Base-by-base conservation (phyloP, 2,113 vertebrate species). In the Psilopogon haemacephalus region DNA sequence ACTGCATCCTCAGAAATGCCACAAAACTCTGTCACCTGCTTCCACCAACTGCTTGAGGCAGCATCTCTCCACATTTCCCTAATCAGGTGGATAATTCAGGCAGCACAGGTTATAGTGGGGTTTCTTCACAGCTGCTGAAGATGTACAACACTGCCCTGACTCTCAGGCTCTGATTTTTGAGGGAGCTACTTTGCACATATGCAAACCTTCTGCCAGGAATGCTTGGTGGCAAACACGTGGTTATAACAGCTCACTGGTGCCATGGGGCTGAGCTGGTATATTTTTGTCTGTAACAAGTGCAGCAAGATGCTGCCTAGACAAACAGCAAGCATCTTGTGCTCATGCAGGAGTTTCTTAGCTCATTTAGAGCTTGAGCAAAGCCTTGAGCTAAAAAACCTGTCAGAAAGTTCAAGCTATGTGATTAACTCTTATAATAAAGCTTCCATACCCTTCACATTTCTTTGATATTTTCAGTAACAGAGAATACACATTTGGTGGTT, bases 301-400 rank as follows among this genome's bases (percentile, higher is more conserved):
- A 92, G 68, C 42, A 71, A 83, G 60, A 80, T 48, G 48, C 52
- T 86, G 35, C 44, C 44, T 71, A 79, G 94, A 72, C 19, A 84
- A 87, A 93, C 26, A 40, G 24, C 67, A 86, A 59, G 8, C 17
- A 19, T 44, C 55, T 86, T 88, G 16, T 74, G 9, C 75, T 86
- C 86, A 63, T 72, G 30, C 60, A 86, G 60, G 28, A 85, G 33
- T 64, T 90, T 82, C 26, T 85, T 82, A 67, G 32, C n/a, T 89
- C 48, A 35, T 77, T 88, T 63, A 65, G 64, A 91, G 20, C 70
- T 88, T 28, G 10, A 80, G 44, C 33, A 76, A 79, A 93, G 56
- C 28, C 54, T 72, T 81, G 26, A 88, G 64, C 64, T 62, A 71
- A 64, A 68, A 86, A 81, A 35, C 8, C n/a, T 73, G 27, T 15